Conservation (phyloP, 2,113 vertebrate genomes). For the Entomyzon cyanotis region DNA sequence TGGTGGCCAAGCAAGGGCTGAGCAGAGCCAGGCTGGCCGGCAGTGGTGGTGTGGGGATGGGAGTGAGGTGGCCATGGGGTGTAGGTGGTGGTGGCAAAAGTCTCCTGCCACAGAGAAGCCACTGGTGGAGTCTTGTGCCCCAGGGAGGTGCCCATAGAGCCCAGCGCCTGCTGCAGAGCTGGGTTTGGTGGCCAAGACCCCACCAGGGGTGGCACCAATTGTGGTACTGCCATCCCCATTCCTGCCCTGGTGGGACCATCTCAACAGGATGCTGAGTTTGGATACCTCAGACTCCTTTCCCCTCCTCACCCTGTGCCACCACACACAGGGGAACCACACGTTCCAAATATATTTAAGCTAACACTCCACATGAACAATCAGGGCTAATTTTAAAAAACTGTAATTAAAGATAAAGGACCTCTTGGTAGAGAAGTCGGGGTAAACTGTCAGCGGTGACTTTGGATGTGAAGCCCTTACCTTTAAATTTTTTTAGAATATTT, state of each 20-base stretch:
- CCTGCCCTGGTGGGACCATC: background rate
- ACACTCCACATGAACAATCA: background rate
- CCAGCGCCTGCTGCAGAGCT: background rate
- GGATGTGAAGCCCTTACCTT: background rate
- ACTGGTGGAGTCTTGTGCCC: background rate
- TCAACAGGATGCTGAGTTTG: fast-evolving
- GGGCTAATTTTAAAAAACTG: conserved; percentile 48
- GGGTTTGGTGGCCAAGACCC: background rate
- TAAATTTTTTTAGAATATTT: too few species aligned
- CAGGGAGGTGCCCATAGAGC: background rate
- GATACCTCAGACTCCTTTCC: fast-evolving
- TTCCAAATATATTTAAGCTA: background rate
- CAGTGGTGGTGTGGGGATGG: fast-evolving
- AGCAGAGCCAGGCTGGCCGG: background rate
- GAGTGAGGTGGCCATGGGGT: fast-evolving
- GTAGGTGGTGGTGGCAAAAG: background rate
- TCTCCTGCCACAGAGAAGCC: background rate
- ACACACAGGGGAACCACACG: background rate
- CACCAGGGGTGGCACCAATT: fast-evolving
- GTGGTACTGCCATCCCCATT: background rate
- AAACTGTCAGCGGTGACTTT: conserved; percentile 23
- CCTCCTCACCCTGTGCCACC: background rate
- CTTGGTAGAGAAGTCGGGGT: background rate
- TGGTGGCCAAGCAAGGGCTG: background rate
- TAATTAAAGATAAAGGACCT: conserved; percentile 52